These are phyloP conservation scores for Anastrepha ludens DNA, from an alignment of 1,140 invertebrate species.

Conservation along the genomic window DNA sequence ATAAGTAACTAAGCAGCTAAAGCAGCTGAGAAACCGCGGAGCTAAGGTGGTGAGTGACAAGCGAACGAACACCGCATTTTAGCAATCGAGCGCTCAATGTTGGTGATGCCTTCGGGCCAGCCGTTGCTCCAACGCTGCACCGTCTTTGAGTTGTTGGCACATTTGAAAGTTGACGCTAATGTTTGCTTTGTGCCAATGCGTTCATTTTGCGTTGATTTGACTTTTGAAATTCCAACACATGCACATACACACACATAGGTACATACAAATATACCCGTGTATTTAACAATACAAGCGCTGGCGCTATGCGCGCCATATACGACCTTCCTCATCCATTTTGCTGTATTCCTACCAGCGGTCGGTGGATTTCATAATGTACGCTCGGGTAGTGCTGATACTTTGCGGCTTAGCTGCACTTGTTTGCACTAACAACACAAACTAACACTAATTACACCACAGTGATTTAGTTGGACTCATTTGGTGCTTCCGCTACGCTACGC, in stretches of 20 bases:
- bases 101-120: not conserved
- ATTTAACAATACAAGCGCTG: not conserved
- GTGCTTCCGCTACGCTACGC: conserved; percentile 18
- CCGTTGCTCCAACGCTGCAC: not conserved
- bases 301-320: not conserved
- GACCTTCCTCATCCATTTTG: conserved; percentile 24
- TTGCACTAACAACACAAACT: conserved; percentile 30
- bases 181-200: conserved; percentile 36
- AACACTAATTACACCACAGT: conserved; percentile 51
- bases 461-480: conserved; percentile 45
- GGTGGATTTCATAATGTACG: not conserved
- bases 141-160: too few species aligned
- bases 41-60: not conserved
- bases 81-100: not conserved
- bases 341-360: not conserved
- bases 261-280: not conserved
- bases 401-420: conserved; percentile 35
- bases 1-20: not conserved
- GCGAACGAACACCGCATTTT: not conserved
- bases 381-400: not conserved
- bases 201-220: conserved; percentile 10
- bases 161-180: conserved; percentile 29
- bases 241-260: not conserved
- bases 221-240: not conserved
- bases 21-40: too few species aligned